Conservation (phyloP, 2,888 invertebrate species). For the Cephalotes varians region DNA sequence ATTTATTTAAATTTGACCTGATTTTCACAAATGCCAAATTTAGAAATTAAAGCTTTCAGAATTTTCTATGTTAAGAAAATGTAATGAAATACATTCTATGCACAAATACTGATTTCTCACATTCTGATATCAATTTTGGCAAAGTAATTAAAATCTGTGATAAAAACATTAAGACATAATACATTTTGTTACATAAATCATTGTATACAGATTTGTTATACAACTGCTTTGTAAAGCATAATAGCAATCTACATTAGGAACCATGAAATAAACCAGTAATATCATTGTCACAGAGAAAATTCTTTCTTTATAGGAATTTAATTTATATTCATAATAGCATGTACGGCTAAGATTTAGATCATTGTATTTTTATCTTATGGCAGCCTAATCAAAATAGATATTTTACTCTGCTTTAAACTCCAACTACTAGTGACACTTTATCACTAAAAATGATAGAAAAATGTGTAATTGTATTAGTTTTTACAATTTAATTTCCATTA, state of each 20-base stretch:
- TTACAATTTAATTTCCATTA: conserved; percentile 27
- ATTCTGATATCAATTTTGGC: conserved; percentile 33
- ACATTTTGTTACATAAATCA: conserved; percentile 45
- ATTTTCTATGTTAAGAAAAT: background rate
- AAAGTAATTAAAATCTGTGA: conserved; percentile 40
- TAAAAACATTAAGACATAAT: conserved; percentile 18
- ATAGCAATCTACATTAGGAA: conserved; percentile 68
- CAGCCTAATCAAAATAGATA: conserved; percentile 46
- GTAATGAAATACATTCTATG: conserved; percentile 30
- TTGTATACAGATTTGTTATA: conserved; percentile 56
- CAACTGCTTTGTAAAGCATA: conserved; percentile 47
- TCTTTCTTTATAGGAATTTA: conserved; percentile 29
- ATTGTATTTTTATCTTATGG: conserved; percentile 25
- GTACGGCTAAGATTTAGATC: conserved; percentile 1
- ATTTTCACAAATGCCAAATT: conserved; percentile 3
- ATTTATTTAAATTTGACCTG: background rate
- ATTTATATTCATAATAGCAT: conserved; percentile 11
- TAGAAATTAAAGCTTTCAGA: conserved; percentile 9
- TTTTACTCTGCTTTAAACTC: conserved; percentile 62
- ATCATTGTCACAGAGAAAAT: conserved; percentile 64
- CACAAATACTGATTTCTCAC: conserved; percentile 45
- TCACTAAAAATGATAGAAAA: conserved; percentile 26
- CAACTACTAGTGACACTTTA: conserved; percentile 12
- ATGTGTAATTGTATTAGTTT: conserved; percentile 23
- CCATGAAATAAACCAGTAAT: conserved; percentile 68